Base-by-base conservation (phyloP, 2,113 vertebrate species). In the Donacobius atricapilla region DNA sequence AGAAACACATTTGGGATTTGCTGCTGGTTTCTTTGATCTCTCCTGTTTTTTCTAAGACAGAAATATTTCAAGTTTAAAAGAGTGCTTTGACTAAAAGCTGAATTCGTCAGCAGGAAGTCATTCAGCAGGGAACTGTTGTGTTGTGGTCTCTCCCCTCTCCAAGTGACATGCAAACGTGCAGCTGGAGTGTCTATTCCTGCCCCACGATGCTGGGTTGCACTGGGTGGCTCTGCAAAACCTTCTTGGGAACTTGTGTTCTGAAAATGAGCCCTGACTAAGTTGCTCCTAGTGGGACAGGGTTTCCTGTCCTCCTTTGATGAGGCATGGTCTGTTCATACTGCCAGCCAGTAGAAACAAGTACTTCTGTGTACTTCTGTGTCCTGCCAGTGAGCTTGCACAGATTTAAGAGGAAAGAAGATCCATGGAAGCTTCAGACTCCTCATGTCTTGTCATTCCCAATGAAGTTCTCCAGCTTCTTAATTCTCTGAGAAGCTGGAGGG, bases 21-120 rank as follows among this genome's bases (percentile, higher is more conserved):
- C 56, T 44, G 30, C 72, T 84, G 48, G 25, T 87, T 87, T 83
- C 93, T 94, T 95, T 97, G 94, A 96, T 93, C 89, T 95, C 33
- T 77, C 15, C 17, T 87, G 47, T 61, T 95, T 95, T 87, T 93
- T 66, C 58, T 78, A 42, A 90, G 39, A 39, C 64, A 92, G 83
- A 86, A 81, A 75, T 75, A 71, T 68, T 94, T 97, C 56, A 93
- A 64, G 64, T 83, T 95, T 56, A 47, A 69, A 87, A 68, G 77
- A 71, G n/a, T 8, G 2, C 60, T 89, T 77, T 75, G 88, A 71
- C 76, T 94, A 66, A 80, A 94, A 87, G 60, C 68, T 90, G 83
- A 31, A 7, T 93, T 94, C 79, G 58, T n/a, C 68, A 90, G 71
- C 61, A 45, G 87, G 69, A 89, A 68, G 61, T 24, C 13, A 7